phyloP scores from a whole-genome alignment of 2,797 vertebrate genomes.

The Rhinoraja longicauda region DNA sequence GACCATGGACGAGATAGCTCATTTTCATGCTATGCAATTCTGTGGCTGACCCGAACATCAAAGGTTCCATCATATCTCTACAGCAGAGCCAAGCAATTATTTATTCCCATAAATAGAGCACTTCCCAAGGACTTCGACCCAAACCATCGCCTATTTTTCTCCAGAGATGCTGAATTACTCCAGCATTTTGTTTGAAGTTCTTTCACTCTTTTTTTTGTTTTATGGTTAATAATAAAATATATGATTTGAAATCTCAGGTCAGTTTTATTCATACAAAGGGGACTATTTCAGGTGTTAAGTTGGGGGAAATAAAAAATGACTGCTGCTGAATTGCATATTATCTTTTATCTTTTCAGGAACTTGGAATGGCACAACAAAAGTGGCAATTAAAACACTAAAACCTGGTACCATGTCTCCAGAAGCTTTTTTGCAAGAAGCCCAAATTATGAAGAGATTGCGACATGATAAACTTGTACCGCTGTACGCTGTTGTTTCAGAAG shows the following conservation, averaged over 20 bases:
- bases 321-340: background rate
- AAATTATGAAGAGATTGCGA: constrained; percentile 92
- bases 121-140: too few relatives aligned
- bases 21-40: too few relatives aligned
- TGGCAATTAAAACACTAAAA: constrained; percentile 92
- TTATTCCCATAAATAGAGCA: too few relatives aligned
- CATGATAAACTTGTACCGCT: constrained; percentile 91
- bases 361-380: constrained; percentile 93
- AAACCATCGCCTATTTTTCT: too few relatives aligned
- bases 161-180: too few relatives aligned
- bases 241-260: background rate
- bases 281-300: background rate
- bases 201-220: background rate
- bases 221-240: background rate
- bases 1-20: too few relatives aligned
- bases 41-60: too few relatives aligned
- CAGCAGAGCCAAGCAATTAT: too few relatives aligned
- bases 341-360: constrained; percentile 64
- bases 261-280: background rate
- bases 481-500: constrained; percentile 88
- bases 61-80: too few relatives aligned
- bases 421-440: constrained; percentile 91
- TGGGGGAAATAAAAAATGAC: background rate
- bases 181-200: too few relatives aligned
- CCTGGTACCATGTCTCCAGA: constrained; percentile 94